Evolutionary conservation across 2,888 invertebrate species (phyloP).

Genomic region (Stictocephala bisonia): DNA sequence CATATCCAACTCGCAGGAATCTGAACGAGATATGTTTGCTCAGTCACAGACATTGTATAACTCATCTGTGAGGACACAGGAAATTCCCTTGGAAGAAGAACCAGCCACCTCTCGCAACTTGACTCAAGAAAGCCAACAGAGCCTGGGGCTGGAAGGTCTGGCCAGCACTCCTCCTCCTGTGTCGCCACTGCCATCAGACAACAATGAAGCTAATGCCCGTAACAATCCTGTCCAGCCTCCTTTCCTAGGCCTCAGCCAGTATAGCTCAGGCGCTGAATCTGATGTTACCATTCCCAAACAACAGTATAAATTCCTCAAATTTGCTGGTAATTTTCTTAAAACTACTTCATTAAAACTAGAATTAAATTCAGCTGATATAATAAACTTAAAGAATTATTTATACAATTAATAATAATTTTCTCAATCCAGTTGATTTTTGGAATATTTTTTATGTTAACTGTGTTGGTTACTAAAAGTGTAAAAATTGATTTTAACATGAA

Average conservation of each 20-base stretch:
- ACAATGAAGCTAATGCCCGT: background rate
- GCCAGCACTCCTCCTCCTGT: conserved; percentile 40
- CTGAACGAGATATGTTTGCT: too few relatives aligned
- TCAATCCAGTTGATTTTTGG: too few relatives aligned
- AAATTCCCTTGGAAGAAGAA: too few relatives aligned
- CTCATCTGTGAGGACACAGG: too few relatives aligned
- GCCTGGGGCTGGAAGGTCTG: conserved; percentile 24
- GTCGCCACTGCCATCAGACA: conserved; percentile 33
- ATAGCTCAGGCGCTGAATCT: background rate
- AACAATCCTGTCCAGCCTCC: conserved; percentile 1
- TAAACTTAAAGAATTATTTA: conserved; percentile 32
- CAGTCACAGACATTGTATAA: too few relatives aligned
- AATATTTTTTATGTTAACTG: too few relatives aligned
- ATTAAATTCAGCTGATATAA: background rate
- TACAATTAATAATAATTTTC: conserved; percentile 33
- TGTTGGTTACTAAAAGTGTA: too few relatives aligned
- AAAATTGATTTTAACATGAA: too few relatives aligned
- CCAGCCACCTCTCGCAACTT: too few relatives aligned
- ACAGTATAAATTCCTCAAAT: conserved; percentile 81
- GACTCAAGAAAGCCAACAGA: background rate
- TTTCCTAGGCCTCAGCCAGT: background rate
- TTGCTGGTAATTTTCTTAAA: conserved; percentile 71
- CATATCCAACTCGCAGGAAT: too few relatives aligned
- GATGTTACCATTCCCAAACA: background rate
- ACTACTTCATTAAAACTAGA: background rate